Base-by-base conservation (phyloP, 2,797 vertebrate genomes). In the Nannoperca obscura region DNA sequence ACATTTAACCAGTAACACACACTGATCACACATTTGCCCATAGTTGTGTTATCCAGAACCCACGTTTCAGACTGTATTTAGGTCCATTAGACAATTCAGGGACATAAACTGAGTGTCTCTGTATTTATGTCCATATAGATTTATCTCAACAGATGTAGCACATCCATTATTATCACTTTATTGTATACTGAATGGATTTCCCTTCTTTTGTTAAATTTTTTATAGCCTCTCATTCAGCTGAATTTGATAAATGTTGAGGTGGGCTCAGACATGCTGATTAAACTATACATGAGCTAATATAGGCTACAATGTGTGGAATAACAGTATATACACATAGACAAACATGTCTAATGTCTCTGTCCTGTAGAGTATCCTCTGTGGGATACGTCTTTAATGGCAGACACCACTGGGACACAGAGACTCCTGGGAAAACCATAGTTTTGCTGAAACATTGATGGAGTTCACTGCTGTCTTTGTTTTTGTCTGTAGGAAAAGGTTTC, bases 371-470 rank as follows among this genome's bases (percentile, higher is more conserved):
- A 36, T 55, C 15, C 64, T 78, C 71, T 54, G 36, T 46, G 46
- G 50, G 75, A 72, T 58, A 34, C 75, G 53, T 52, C 13, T 76
- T 64, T 50, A 63, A 75, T 78, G 80, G 63, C 44, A 78, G 58
- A 60, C 61, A 65, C 44, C 27, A 58, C 2, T 30, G 49, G 53
- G 20, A 62, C 42, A 42, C 34, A 68, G 36, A 73, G 49, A 58
- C 22, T 5, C 19, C 10, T 27, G 13, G 52, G 9, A 6, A 59
- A 72, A 58, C 32, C 20, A 40, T 3, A 44, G 67, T 20, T 63
- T 30, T 44, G 40, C 52, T 70, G 27, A 61, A 34, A 58, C 42
- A 40, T 36, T 44, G 54, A 71, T 62, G 34, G 19, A 52, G 49
- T 53, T 72, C 46, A 24, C 19, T 40, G 32, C 14, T n/a, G 47